These are phyloP conservation scores for Tokudaia muenninki DNA, from an alignment of 2,797 vertebrate species.

Conservation along the genomic window DNA sequence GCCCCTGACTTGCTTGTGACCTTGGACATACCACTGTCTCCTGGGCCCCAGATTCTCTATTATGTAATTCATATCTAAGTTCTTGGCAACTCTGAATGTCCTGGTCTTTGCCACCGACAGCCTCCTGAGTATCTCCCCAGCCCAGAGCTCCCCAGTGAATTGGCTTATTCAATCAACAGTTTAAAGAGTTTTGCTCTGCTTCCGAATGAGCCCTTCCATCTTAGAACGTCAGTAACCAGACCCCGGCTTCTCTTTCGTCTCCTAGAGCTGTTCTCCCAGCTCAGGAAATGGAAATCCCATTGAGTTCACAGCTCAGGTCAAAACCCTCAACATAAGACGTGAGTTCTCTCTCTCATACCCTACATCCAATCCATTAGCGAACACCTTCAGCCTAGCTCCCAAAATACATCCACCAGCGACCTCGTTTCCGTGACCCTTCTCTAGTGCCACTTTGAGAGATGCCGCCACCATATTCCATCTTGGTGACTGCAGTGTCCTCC, in stretches of 20 bases:
- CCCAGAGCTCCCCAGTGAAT: not conserved
- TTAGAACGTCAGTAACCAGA: not conserved
- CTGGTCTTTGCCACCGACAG: not conserved
- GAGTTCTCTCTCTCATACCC: not conserved
- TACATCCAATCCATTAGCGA: slow-evolving; percentile 32
- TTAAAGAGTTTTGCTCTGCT: not conserved
- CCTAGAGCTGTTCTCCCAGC: not conserved
- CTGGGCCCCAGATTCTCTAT: slow-evolving; percentile 15
- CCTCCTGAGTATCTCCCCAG: not conserved
- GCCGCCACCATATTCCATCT: not conserved
- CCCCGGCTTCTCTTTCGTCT: not conserved
- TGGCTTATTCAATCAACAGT: not conserved
- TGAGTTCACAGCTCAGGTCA: slow-evolving; percentile 56
- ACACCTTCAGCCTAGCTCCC: slow-evolving; percentile 33
- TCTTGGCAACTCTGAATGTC: not conserved
- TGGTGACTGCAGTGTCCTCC: not conserved
- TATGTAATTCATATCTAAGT: slow-evolving; percentile 19
- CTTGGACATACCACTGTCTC: not conserved
- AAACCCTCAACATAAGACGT: not conserved
- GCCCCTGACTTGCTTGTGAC: not conserved
- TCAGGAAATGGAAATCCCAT: slow-evolving; percentile 55
- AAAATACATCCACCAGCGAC: not conserved
- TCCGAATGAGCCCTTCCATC: not conserved
- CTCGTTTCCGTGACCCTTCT: not conserved
- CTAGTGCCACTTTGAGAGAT: not conserved